Percentiles rank a stretch among this genome's conserved stretches.
These are phyloP conservation scores for Popillia japonica DNA, from an alignment of 1,140 invertebrate species.

Conservation along the genomic window DNA sequence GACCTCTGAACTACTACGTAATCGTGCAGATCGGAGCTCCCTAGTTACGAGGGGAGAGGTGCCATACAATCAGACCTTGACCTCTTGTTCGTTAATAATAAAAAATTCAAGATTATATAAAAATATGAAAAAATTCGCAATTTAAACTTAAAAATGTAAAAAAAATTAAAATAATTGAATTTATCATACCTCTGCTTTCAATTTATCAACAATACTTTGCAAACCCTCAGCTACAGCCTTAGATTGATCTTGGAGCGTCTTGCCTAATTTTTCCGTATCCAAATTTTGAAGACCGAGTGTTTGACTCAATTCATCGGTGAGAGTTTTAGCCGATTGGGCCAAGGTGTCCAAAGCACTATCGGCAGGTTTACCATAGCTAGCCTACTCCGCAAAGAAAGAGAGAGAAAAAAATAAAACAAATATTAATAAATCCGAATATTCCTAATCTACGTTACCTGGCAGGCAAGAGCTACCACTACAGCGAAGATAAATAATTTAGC, in stretches of 20 bases:
- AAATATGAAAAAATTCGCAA: not conserved
- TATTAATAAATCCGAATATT: not conserved
- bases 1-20: too few species aligned
- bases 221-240: constrained; percentile 49
- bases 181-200: constrained; percentile 45
- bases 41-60: too few species aligned
- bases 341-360: constrained; percentile 44
- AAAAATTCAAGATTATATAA: not conserved
- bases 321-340: constrained; percentile 46
- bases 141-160: not conserved
- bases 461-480: not conserved
- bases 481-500: not conserved
- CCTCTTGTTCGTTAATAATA: too few species aligned
- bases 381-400: not conserved
- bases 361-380: not conserved
- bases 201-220: constrained; percentile 48
- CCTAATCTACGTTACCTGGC: not conserved
- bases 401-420: not conserved
- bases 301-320: constrained; percentile 47
- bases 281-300: constrained; percentile 46
- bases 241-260: constrained; percentile 46
- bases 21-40: too few species aligned
- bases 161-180: not conserved
- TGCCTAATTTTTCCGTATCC: constrained; percentile 50
- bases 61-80: too few species aligned